phyloP scores from a whole-genome alignment of 2,888 invertebrate species.

The Lysandra coridon region DNA sequence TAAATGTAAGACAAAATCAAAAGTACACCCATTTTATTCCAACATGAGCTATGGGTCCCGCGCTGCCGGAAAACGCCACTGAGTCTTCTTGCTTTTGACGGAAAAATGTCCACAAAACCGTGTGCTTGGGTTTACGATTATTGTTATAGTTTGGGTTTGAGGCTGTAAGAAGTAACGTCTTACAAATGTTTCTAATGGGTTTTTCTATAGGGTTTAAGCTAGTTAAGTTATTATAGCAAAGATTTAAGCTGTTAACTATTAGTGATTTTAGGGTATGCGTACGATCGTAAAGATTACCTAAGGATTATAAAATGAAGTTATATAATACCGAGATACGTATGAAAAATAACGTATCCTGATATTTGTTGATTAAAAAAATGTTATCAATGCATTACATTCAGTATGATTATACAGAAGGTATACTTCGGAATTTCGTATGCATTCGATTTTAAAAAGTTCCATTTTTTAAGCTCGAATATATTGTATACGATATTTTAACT shows the following conservation, averaged over 20 bases:
- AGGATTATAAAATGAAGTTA: too few species aligned
- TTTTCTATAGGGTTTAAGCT: not conserved
- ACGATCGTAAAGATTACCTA: too few species aligned
- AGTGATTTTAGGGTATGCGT: too few species aligned
- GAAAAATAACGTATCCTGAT: not conserved
- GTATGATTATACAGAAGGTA: not conserved
- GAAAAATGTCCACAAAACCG: not conserved
- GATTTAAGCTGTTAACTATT: not conserved
- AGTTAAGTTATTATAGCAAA: not conserved
- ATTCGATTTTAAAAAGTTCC: not conserved
- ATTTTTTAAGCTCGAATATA: not conserved
- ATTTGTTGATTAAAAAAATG: not conserved
- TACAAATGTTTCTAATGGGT: not conserved
- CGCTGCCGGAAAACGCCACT: too few species aligned
- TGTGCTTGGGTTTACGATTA: not conserved
- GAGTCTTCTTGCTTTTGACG: too few species aligned
- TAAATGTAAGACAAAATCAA: too few species aligned
- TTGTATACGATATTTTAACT: not conserved
- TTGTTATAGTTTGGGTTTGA: not conserved
- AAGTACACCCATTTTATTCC: too few species aligned
- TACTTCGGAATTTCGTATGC: not conserved
- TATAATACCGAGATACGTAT: too few species aligned
- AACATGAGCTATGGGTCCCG: too few species aligned
- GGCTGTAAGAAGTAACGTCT: not conserved
- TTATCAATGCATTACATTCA: not conserved